Evolutionary conservation across 1,140 invertebrate genomes (phyloP), one percentile per base, ranked within the genome.

Genomic region (Hestina assimilis): DNA sequence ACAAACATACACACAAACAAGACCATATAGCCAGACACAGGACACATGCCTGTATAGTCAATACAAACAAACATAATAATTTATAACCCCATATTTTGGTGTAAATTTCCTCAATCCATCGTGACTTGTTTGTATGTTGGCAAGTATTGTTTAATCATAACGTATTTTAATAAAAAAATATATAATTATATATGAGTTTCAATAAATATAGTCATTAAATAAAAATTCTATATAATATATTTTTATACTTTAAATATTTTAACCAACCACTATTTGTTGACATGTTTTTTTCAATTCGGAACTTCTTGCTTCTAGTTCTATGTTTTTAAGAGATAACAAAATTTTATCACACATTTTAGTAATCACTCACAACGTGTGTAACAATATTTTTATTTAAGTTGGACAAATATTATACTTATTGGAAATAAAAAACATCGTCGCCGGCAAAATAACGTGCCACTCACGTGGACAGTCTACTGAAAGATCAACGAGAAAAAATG

Each of bases 241-340:
- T n/a, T n/a, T n/a, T n/a, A n/a, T n/a, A n/a, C n/a, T 15, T 62
- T 14, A 20, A 19, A 38, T 19, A n/a, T n/a, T n/a, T n/a, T n/a
- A 9, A 75, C 72, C 72, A 66, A 79, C 79, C 72, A 64, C 40
- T 60, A 79, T 54, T 58, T 72, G 59, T 47, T 74, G 60, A 59
- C 79, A 79, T 60, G 68, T 58, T 73, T 77, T 72, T 29, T 20
- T 26, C 23, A 82, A 56, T 47, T 82, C 72, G 0, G 45, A 38
- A 41, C 66, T 76, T 41, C 54, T 73, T 31, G 78, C 74, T 59
- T 71, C 68, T 26, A 45, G 43, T 50, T 66, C 53, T 60, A 81
- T 66, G 11, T 62, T 58, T 45, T 65, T 65, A 31, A 81, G 46
- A 21, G 70, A 67, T 5, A 11, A 41, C 17, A 62, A 21, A 48